These are phyloP conservation scores for Drosophila parabipectinata DNA, from an alignment of 1,140 invertebrate species.

Conservation along the genomic window DNA sequence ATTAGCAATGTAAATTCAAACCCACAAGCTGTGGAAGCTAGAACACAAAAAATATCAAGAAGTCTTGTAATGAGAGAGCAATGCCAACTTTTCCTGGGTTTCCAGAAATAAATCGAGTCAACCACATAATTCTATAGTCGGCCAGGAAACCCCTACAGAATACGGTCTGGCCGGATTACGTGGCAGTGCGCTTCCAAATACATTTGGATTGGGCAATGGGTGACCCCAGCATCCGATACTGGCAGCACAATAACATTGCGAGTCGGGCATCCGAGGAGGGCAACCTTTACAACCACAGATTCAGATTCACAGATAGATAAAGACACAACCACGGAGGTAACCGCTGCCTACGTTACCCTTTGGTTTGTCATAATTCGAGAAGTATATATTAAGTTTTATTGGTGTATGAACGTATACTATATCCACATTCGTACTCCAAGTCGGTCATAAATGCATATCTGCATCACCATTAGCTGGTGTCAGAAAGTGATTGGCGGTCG, in stretches of 20 bases:
- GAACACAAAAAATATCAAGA: too few relatives aligned
- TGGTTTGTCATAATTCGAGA: conserved; percentile 68
- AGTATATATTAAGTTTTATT: conserved; percentile 61
- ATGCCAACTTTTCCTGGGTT: too few relatives aligned
- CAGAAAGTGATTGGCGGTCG: conserved; percentile 33
- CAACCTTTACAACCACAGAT: conserved; percentile 52
- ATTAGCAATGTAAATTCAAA: conserved; percentile 63
- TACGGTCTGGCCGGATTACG: background rate
- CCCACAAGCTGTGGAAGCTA: background rate
- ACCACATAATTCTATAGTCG: too few relatives aligned
- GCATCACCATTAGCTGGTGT: conserved; percentile 3
- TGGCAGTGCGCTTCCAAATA: background rate
- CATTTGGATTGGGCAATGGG: background rate
- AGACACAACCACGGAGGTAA: conserved; percentile 3
- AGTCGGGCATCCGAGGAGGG: conserved; percentile 18
- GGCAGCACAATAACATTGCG: conserved; percentile 23
- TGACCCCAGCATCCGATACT: conserved; percentile 15
- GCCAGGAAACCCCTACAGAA: too few relatives aligned
- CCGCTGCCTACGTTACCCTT: conserved; percentile 60
- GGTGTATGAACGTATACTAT: conserved; percentile 7
- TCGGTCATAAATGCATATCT: conserved; percentile 13
- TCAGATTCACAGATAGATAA: conserved; percentile 24
- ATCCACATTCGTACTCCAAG: background rate
- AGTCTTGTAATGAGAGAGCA: too few relatives aligned
- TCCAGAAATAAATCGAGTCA: too few relatives aligned